These are phyloP conservation scores for Herpailurus yagouaroundi DNA, from an alignment of 2,113 vertebrate species.

Conservation along the genomic window DNA sequence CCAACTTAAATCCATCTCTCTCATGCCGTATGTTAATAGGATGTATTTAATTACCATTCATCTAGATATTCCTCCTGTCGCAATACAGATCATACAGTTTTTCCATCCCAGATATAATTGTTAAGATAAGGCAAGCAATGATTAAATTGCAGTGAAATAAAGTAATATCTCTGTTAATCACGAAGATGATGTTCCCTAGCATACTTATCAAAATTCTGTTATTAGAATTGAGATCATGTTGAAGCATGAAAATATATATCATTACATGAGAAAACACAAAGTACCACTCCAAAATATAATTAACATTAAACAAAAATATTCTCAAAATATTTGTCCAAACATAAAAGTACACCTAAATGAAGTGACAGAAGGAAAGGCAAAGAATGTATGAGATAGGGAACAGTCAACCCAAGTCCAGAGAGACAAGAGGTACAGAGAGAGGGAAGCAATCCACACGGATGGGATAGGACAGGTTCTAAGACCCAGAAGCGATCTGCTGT, in stretches of 20 bases:
- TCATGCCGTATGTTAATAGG: slow-evolving; percentile 1
- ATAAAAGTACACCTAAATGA: not conserved
- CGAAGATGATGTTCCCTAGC: not conserved
- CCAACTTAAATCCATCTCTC: not conserved
- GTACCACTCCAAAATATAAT: not conserved
- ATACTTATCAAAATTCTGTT: not conserved
- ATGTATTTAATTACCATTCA: slow-evolving; percentile 29
- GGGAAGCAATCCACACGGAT: rapidly evolving
- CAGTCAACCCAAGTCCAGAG: not conserved
- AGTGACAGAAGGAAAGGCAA: not conserved
- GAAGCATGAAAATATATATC: not conserved
- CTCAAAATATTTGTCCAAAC: not conserved
- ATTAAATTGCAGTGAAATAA: slow-evolving; percentile 51
- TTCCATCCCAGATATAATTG: not conserved
- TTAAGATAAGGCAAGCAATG: slow-evolving; percentile 17
- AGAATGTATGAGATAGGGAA: not conserved
- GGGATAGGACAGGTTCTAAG: not conserved
- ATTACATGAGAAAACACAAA: not conserved
- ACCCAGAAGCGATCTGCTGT: not conserved
- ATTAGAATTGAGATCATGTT: not conserved
- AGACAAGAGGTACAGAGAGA: not conserved
- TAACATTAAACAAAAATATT: not conserved
- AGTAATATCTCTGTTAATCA: slow-evolving; percentile 39
- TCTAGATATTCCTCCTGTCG: not conserved
- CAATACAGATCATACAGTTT: slow-evolving; percentile 44